Conservation (phyloP, 2,888 invertebrate genomes). For the Geotrupes spiniger region DNA sequence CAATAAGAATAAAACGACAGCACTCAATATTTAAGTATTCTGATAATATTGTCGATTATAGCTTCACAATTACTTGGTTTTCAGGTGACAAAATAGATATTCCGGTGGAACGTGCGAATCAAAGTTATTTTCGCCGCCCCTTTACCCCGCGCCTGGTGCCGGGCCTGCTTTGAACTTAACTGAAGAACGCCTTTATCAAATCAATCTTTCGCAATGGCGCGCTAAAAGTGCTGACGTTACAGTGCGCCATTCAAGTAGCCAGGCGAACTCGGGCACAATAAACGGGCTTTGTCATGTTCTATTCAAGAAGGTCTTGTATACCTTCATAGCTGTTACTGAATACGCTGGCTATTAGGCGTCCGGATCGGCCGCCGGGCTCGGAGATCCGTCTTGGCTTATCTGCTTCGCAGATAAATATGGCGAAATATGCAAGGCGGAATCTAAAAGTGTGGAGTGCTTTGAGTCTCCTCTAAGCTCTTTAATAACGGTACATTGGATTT, state of each 20-base stretch:
- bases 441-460: background rate
- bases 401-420: background rate
- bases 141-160: too few relatives aligned
- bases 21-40: too few relatives aligned
- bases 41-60: too few relatives aligned
- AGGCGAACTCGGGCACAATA: constrained; percentile 39
- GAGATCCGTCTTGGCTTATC: constrained; percentile 4
- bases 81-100: too few relatives aligned
- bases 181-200: constrained; percentile 48
- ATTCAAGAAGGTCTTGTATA: constrained; percentile 37
- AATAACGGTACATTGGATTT: background rate
- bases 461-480: background rate
- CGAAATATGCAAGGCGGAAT: background rate
- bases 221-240: constrained; percentile 47
- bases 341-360: constrained; percentile 2
- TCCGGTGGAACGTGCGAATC: too few relatives aligned
- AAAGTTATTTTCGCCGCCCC: too few relatives aligned
- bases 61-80: too few relatives aligned
- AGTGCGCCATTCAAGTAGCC: constrained; percentile 45
- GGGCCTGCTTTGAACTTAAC: constrained; percentile 35
- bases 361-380: background rate
- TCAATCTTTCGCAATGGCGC: constrained; percentile 47
- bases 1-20: too few relatives aligned
- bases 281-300: constrained; percentile 42
- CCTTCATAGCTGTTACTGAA: constrained; percentile 4